A percentile compares a stretch with the other conserved stretches of the same genome.
These are phyloP conservation scores for Cryptus viduatorius DNA, from an alignment of 2,888 invertebrate genomes.

Conservation along the genomic window DNA sequence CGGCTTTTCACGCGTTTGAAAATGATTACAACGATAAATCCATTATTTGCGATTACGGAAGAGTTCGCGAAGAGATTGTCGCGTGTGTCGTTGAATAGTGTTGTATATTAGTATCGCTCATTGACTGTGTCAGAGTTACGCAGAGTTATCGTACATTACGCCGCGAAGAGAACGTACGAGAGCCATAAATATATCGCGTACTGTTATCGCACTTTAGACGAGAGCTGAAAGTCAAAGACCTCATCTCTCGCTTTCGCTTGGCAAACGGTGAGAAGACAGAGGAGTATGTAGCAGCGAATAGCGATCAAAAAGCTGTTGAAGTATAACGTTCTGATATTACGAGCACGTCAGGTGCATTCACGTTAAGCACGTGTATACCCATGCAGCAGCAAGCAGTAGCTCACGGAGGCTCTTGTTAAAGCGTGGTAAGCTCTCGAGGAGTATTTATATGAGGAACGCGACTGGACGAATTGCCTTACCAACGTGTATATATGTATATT, in stretches of 20 bases:
- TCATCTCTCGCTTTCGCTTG: conserved; percentile 8
- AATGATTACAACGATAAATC: conserved; percentile 23
- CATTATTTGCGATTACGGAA: neutral
- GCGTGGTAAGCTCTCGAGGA: conserved; percentile 51
- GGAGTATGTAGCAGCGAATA: neutral
- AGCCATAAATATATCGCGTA: conserved; percentile 46
- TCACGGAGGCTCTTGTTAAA: conserved; percentile 32
- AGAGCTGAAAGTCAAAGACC: conserved; percentile 51
- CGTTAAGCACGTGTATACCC: conserved; percentile 56
- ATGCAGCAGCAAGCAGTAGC: conserved; percentile 12
- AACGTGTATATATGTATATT: conserved; percentile 33
- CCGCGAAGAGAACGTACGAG: conserved; percentile 36
- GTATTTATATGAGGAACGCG: conserved; percentile 69
- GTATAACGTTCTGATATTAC: conserved; percentile 55
- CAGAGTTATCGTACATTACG: conserved; percentile 17
- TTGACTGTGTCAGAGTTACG: conserved; percentile 30
- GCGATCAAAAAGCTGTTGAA: conserved; percentile 40
- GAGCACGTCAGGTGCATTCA: conserved; percentile 61
- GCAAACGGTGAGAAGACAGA: neutral
- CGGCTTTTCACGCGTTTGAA: neutral
- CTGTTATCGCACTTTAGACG: conserved; percentile 47
- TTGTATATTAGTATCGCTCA: no score
- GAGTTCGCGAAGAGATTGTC: neutral
- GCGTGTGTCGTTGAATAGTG: neutral
- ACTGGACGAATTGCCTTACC: conserved; percentile 52